Base-by-base conservation (phyloP, 1,140 invertebrate species). In the Helicoverpa armigera region DNA sequence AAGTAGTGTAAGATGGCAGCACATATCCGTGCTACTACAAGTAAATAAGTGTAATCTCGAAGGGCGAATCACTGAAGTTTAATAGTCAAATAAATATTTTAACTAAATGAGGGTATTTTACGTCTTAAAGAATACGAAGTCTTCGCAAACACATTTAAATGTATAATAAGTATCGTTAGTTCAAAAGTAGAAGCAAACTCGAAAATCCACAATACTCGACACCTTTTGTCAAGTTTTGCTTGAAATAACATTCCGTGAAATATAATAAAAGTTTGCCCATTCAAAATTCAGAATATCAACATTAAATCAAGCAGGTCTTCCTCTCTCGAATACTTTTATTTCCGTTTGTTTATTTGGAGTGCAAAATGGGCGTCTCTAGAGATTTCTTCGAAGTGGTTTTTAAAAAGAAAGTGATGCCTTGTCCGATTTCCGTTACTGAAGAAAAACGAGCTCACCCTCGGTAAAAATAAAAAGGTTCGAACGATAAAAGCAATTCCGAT, bases 181-280 rank as follows among this genome's bases (percentile, higher is more conserved):
- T 35, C 23, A 60, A 54, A 54, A 51, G 23, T 29, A 16, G 18
- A 31, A 43, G 16, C 13, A 10, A 75, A 63, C 5, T 14, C 16
- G 43, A 63, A 50, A 18, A 61, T 18, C 58, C 35, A 18, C 13
- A 18, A 75, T 51, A 70, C 1, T 13, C 56, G 18, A 29, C 73
- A 75, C 58, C 70, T 63, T 75, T 61, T 50, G 12, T 61, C 58
- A 29, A 50, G 7, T 50, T 29, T 14, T 70, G n/a, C 43, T 23
- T 50, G 35, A 60, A 61, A 50, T 50, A 75, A 61, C 35, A 75
- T 61, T 48, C 18, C 35, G 29, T 50, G 9, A 75, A 43, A 73
- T 73, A 73, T 58, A 73, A 73, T 73, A 73, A 73, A 73, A 58
- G 23, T 58, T 73, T 73, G 50, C 53, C 53, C 69, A 73, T 73